Evolutionary conservation across 2,797 vertebrate genomes (phyloP).

Genomic region (Semotilus atromaculatus): DNA sequence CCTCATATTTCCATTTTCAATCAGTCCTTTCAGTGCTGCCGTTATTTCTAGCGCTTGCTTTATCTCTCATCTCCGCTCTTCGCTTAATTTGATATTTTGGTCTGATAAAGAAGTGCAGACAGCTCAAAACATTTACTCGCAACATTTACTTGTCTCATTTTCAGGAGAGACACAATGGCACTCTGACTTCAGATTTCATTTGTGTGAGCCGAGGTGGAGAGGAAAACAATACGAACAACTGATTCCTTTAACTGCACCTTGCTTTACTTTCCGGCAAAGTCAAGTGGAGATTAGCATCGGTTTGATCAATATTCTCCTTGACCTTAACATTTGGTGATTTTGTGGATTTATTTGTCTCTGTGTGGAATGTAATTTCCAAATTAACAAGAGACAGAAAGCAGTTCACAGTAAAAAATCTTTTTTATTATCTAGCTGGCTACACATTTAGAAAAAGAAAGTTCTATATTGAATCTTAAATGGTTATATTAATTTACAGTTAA

Average conservation of each 20-base stretch:
- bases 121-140: slow-evolving; percentile 67
- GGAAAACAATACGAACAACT: slow-evolving; percentile 70
- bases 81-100: slow-evolving; percentile 80
- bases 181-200: slow-evolving; percentile 71
- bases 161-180: slow-evolving; percentile 71
- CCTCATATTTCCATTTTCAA: slow-evolving; percentile 63
- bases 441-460: background rate
- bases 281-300: background rate
- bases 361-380: background rate
- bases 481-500: background rate
- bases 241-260: slow-evolving; percentile 55
- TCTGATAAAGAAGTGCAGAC: slow-evolving; percentile 72
- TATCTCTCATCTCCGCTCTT: slow-evolving; percentile 78
- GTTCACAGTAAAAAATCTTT: background rate
- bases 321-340: slow-evolving; percentile 3
- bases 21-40: slow-evolving; percentile 56
- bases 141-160: slow-evolving; percentile 60
- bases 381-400: background rate
- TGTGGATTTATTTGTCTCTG: background rate
- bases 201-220: slow-evolving; percentile 70
- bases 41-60: slow-evolving; percentile 62
- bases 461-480: background rate
- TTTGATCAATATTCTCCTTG: slow-evolving; percentile 31
- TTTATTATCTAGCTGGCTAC: background rate
- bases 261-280: slow-evolving; percentile 7